Percentiles rank a stretch among this genome's conserved stretches.
These are phyloP conservation scores for Sphaerodactylus townsendi DNA, from an alignment of 2,113 vertebrate species.

Conservation along the genomic window DNA sequence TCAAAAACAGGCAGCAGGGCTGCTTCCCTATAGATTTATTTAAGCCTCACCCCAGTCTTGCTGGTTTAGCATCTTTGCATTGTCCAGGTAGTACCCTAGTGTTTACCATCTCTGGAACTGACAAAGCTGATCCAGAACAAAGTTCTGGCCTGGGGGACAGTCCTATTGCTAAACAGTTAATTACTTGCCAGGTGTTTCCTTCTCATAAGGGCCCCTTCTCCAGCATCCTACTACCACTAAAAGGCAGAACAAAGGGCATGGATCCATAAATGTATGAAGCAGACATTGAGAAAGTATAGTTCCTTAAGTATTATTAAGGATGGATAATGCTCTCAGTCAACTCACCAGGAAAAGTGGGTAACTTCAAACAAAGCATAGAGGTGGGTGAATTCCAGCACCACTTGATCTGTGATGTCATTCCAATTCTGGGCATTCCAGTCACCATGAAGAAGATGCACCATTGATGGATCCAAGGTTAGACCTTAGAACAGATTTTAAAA, in stretches of 20 bases:
- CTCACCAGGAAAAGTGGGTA: slow-evolving; percentile 95
- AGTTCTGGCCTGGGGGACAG: too few species aligned
- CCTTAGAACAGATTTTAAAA: slow-evolving; percentile 68
- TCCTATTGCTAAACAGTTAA: too few species aligned
- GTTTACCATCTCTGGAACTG: too few species aligned
- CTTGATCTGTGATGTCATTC: slow-evolving; percentile 90
- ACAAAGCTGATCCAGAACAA: too few species aligned
- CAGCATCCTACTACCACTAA: too few species aligned
- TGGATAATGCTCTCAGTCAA: not conserved
- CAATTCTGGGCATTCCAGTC: slow-evolving; percentile 82
- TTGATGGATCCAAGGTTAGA: slow-evolving; percentile 79
- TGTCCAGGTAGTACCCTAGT: too few species aligned
- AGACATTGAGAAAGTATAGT: not conserved
- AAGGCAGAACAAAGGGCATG: not conserved
- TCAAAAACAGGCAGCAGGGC: too few species aligned
- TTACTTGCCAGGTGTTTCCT: too few species aligned
- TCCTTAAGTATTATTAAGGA: not conserved
- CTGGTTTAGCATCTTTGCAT: too few species aligned
- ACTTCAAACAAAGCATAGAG: slow-evolving; percentile 91
- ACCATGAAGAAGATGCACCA: slow-evolving; percentile 85
- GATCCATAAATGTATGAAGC: not conserved
- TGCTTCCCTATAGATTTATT: too few species aligned
- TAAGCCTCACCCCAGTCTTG: too few species aligned
- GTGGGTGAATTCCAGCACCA: slow-evolving; percentile 85
- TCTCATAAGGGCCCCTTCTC: too few species aligned